phyloP scores from a whole-genome alignment of 1,140 invertebrate species.

The Anoplophora glabripennis region DNA sequence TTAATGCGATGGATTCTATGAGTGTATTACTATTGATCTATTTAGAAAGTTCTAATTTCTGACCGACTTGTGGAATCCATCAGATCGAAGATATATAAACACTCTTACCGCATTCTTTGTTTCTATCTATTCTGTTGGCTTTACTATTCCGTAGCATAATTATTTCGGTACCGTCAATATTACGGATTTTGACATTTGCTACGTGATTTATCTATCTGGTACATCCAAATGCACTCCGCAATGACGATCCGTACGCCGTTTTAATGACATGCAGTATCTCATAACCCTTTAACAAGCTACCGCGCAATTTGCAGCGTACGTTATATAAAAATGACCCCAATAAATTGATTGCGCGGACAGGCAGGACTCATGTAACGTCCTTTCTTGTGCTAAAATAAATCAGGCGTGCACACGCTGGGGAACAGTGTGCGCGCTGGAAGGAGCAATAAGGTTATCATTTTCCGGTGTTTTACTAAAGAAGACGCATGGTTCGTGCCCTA shows the following conservation, averaged over 20 bases:
- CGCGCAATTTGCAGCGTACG: constrained; percentile 25
- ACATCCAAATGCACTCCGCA: too few species aligned
- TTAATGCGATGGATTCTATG: too few species aligned
- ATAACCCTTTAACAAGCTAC: constrained; percentile 16
- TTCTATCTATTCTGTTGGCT: too few species aligned
- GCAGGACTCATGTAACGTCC: constrained; percentile 38
- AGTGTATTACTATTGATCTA: too few species aligned
- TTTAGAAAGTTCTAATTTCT: too few species aligned
- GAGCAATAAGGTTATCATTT: constrained; percentile 44
- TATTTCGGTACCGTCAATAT: too few species aligned
- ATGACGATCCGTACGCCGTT: neutral
- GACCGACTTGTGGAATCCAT: too few species aligned
- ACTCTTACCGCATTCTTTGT: too few species aligned
- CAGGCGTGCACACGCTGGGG: constrained; percentile 34
- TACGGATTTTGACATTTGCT: too few species aligned
- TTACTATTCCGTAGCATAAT: too few species aligned
- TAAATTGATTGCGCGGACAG: constrained; percentile 27
- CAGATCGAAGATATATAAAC: too few species aligned
- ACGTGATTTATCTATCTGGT: too few species aligned
- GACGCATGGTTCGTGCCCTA: constrained; percentile 33
- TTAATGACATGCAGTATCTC: neutral
- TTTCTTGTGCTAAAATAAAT: constrained; percentile 38
- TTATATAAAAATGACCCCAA: constrained; percentile 23
- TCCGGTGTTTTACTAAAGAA: constrained; percentile 43
- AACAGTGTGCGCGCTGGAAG: constrained; percentile 34